phyloP scores from a whole-genome alignment of 2,888 invertebrate species.

The Lissocephala sabroskyi region DNA sequence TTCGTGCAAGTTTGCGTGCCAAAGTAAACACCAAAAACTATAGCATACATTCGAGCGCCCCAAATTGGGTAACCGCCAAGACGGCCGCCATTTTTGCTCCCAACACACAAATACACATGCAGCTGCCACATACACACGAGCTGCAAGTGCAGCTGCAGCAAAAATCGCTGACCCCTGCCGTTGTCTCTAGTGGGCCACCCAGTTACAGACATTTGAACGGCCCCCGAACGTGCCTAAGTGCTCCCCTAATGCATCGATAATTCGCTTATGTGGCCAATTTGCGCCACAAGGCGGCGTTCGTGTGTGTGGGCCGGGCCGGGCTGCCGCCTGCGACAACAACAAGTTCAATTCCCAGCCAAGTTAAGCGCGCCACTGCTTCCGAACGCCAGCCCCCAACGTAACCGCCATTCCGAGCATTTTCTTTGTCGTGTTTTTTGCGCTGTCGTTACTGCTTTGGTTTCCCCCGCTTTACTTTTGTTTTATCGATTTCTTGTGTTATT shows the following conservation, averaged over 20 bases:
- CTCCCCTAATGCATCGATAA: constrained; percentile 58
- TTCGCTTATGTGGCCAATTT: constrained; percentile 54
- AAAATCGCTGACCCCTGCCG: constrained; percentile 12
- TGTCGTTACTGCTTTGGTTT: constrained; percentile 34
- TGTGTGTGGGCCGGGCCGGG: background rate
- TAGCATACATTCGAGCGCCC: constrained; percentile 25
- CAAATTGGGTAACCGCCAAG: background rate
- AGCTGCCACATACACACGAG: background rate
- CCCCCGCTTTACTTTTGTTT: constrained; percentile 30
- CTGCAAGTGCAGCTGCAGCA: constrained; percentile 17
- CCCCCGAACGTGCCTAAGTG: constrained; percentile 53
- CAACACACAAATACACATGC: background rate
- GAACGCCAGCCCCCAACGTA: background rate
- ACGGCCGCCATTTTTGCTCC: background rate
- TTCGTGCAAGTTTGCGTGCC: no score
- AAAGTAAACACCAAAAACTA: background rate
- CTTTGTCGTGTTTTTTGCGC: constrained; percentile 22
- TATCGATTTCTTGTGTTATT: constrained; percentile 63
- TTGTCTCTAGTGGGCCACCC: constrained; percentile 15
- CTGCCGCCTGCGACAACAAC: constrained; percentile 12
- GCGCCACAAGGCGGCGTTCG: constrained; percentile 9
- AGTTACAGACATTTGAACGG: constrained; percentile 11
- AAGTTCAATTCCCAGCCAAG: constrained; percentile 32
- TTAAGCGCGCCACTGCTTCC: constrained; percentile 18
- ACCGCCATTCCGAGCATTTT: constrained; percentile 7